Evolutionary conservation across 2,888 invertebrate genomes (phyloP), one percentile per base, ranked within the genome.

Genomic region (Melanchra persicariae): DNA sequence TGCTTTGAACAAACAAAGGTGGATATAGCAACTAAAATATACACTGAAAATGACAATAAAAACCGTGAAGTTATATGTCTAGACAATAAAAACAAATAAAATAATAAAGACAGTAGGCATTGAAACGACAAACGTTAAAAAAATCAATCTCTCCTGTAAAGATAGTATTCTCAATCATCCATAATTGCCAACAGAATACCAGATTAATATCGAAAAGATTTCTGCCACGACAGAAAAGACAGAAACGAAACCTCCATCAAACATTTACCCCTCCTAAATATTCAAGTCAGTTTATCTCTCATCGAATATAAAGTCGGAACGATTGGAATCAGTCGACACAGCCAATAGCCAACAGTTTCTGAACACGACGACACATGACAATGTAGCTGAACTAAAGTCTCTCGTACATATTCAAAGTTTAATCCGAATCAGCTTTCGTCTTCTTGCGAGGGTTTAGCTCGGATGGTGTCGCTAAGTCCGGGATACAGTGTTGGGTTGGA

Each of bases 391-490:
- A 86, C 88, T 87, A 87, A 91, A 90, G 89, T 90, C 88, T 84
- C 88, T 88, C 87, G 87, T 92, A 92, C 93, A 92, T 92, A 94
- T 94, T 93, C 93, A 92, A 93, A 94, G 91, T 94, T 94, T 91
- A 95, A 95, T 93, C 93, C 92, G 89, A 91, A 93, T 93, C 92
- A 92, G 93, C 90, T 90, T 85, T 85, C 70, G 87, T 87, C 90
- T 90, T 90, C 91, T 91, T 91, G 87, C 85, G 72, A 82, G 84
- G 88, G 83, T 88, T 90, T 87, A 85, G 88, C 85, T 85, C 79
- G 79, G 83, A 81, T 84, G 85, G 79, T 87, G 70, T 84, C 73
- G 87, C 87, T 88, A 89, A 91, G 88, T 88, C 87, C 62, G 60
- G 82, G 75, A 73, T 72, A 84, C 73, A 82, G 58, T 60, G 84